phyloP scores from a whole-genome alignment of 2,797 vertebrate genomes.

The Distichodus sexfasciatus region DNA sequence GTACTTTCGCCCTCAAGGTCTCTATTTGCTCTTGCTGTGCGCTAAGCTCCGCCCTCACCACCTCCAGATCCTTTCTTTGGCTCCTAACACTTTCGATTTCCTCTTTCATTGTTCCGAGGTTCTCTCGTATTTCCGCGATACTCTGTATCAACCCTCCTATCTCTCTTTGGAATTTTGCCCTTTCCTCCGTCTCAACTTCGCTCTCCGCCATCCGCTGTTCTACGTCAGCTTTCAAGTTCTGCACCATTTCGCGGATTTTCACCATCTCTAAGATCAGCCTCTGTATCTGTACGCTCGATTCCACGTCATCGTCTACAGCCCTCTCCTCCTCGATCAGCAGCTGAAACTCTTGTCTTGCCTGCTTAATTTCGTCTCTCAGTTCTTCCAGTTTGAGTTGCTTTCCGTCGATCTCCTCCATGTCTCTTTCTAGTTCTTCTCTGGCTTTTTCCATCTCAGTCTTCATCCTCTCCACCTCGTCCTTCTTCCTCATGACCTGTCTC shows the following conservation, averaged over 20 bases:
- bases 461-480: constrained; percentile 24
- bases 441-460: constrained; percentile 28
- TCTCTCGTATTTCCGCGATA: constrained; percentile 24
- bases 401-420: constrained; percentile 6
- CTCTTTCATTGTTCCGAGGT: constrained; percentile 10
- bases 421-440: neutral
- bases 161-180: constrained; percentile 14
- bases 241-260: constrained; percentile 31
- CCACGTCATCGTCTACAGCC: constrained; percentile 6
- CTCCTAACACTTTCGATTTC: constrained; percentile 25
- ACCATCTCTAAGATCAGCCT: constrained; percentile 31
- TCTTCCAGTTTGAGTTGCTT: constrained; percentile 8
- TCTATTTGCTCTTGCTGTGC: neutral
- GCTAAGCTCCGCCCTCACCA: neutral
- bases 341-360: constrained; percentile 20
- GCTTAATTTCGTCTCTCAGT: constrained; percentile 11
- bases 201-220: constrained; percentile 9
- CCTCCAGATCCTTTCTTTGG: neutral
- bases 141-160: constrained; percentile 27
- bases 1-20: neutral
- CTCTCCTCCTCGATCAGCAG: constrained; percentile 9
- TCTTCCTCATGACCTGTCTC: constrained; percentile 24
- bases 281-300: constrained; percentile 14
- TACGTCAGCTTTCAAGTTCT: constrained; percentile 19
- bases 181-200: constrained; percentile 12